Base-by-base conservation (phyloP, 2,888 invertebrate species). In the Branchellion lobata region DNA sequence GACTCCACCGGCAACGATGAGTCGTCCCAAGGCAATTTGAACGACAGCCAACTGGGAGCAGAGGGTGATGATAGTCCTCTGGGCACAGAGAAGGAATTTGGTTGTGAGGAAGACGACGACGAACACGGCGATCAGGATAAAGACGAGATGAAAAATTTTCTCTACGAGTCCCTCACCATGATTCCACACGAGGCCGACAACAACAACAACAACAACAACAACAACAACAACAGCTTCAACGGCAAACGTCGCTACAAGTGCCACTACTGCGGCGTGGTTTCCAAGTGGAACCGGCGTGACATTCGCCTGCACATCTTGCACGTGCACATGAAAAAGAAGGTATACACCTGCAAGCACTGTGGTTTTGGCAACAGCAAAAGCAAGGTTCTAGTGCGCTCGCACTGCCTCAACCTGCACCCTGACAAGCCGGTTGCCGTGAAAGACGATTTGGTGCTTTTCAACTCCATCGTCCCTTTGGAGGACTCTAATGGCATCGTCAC, bases 331-430 rank as follows among this genome's bases (percentile, higher is more conserved):
- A 65, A 65, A 27, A 36, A 80, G 31, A 68, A 80, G 1, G 81
- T 79, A 24, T 81, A 81, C 80, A 81, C 81, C 1, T 81, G 81
- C 68, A 80, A 80, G 18, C 77, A 81, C 53, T 81, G 81, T 47
- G 81, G 77, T 27, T 81, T 80, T 40, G 81, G 81, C 24, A 81
- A 81, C 79, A 81, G 81, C 71, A 81, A 81, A 31, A 81, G 79
- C 65, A 79, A 78, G 47, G 81, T 79, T 31, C 31, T 79, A 1
- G 81, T 81, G n/a, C 34, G 71, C 0, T 34, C 68, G 3, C 81
- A 81, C 71, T 81, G 81, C 51, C 24, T 72, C 33, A 76, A 77
- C 29, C 51, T 79, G 21, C 81, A 81, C 57, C 81, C 81, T 14
- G 29, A 71, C 3, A 61, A 69, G 29, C 71, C 78, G 1, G 75